Conservation (phyloP, 2,888 invertebrate genomes). For the Ferdinandea cuprea region DNA sequence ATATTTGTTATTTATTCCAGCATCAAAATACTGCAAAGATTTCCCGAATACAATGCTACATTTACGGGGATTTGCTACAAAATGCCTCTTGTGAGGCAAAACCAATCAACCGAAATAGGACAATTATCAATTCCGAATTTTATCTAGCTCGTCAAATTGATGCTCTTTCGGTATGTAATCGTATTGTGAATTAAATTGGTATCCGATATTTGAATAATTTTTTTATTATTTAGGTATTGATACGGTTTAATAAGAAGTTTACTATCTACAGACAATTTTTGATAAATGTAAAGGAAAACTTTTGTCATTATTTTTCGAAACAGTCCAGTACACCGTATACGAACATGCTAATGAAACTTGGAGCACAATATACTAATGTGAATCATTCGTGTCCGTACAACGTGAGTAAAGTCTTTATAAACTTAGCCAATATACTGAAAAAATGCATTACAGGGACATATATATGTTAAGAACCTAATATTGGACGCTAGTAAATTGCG, state of each 20-base stretch:
- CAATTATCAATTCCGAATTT: not conserved
- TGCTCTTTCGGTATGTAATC: not conserved
- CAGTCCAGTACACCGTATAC: not conserved
- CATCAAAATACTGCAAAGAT: not conserved
- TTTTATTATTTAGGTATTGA: not conserved
- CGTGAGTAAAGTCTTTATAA: not conserved
- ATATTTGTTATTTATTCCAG: not conserved
- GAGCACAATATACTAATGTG: not conserved
- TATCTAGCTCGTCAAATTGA: not conserved
- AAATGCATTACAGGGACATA: not conserved
- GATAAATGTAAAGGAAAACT: not conserved
- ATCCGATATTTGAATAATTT: not conserved
- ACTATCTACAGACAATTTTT: conserved; percentile 2
- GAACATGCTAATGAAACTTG: not conserved
- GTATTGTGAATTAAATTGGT: no score
- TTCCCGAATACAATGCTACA: not conserved
- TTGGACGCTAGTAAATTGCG: not conserved
- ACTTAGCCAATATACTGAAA: not conserved
- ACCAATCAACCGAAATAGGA: conserved; percentile 1
- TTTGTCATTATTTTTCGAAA: not conserved
- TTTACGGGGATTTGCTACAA: not conserved
- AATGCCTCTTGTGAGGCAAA: not conserved
- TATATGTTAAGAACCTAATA: not conserved
- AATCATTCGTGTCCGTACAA: not conserved
- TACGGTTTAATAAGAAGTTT: not conserved